These are phyloP conservation scores for Dryobotodes eremita DNA, from an alignment of 2,888 invertebrate genomes.

Conservation along the genomic window DNA sequence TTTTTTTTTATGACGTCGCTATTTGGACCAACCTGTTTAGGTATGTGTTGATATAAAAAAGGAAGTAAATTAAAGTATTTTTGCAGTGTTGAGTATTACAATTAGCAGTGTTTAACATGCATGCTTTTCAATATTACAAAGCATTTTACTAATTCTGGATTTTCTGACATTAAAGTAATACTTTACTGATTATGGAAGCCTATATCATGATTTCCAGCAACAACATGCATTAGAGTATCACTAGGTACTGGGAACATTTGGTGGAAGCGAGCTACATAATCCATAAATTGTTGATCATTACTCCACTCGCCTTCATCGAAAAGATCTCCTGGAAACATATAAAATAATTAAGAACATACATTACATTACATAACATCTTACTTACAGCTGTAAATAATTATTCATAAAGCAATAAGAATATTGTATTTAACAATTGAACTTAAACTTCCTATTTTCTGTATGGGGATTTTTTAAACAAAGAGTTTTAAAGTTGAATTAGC, in stretches of 20 bases:
- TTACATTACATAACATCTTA: not conserved
- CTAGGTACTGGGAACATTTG: slow-evolving; percentile 94
- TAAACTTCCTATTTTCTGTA: not conserved
- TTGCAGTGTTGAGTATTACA: not conserved
- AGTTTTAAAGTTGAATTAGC: not conserved
- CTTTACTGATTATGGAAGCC: slow-evolving; percentile 98
- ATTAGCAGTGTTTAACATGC: slow-evolving; percentile 2
- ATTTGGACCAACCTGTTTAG: too few relatives aligned
- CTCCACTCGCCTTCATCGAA: slow-evolving; percentile 99
- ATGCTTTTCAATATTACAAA: not conserved
- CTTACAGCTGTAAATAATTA: not conserved
- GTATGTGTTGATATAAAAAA: not conserved
- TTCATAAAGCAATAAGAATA: too few relatives aligned
- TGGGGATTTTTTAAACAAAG: not conserved
- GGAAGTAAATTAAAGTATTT: not conserved
- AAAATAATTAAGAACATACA: not conserved
- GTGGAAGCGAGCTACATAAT: slow-evolving; percentile 95
- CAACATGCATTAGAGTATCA: slow-evolving; percentile 92
- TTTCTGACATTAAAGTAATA: slow-evolving; percentile 35
- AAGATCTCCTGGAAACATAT: slow-evolving; percentile 94
- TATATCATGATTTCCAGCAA: slow-evolving; percentile 99
- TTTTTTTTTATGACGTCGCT: too few relatives aligned
- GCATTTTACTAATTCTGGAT: not conserved
- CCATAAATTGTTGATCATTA: slow-evolving; percentile 93
- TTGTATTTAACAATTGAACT: slow-evolving; percentile 8